A percentile compares a stretch with the other conserved stretches of the same genome.
Conservation (phyloP, 2,113 vertebrate species). For the Cromileptes altivelis region DNA sequence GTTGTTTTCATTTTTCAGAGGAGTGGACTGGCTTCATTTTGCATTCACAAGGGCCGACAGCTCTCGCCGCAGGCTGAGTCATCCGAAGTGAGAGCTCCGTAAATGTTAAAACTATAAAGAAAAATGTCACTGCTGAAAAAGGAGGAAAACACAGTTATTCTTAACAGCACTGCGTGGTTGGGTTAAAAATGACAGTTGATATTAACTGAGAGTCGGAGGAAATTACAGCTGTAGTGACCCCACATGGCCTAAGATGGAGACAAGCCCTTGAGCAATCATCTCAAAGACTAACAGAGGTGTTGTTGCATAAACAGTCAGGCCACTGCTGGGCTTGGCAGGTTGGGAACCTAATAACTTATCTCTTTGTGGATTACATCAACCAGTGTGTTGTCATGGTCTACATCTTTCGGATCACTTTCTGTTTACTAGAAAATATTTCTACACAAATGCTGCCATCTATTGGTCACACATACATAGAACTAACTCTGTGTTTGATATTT, state of each 20-base stretch:
- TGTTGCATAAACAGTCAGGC: not conserved
- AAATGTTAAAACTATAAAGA: slow-evolving; percentile 67
- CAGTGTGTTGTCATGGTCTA: not conserved
- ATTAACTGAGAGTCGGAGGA: not conserved
- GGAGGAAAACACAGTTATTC: not conserved
- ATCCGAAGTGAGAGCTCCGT: slow-evolving; percentile 44
- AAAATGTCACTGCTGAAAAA: slow-evolving; percentile 47
- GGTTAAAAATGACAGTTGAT: slow-evolving; percentile 12
- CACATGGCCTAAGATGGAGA: slow-evolving; percentile 1
- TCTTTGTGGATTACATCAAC: not conserved
- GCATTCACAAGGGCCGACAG: slow-evolving; percentile 23
- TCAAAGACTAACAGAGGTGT: not conserved
- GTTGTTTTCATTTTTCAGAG: slow-evolving; percentile 22
- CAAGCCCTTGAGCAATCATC: not conserved
- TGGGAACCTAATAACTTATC: not conserved
- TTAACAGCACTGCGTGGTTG: not conserved
- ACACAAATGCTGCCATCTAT: slow-evolving; percentile 74
- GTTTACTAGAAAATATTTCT: slow-evolving; percentile 15
- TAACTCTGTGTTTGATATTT: not conserved
- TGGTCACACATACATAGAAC: slow-evolving; percentile 37
- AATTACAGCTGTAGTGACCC: not conserved
- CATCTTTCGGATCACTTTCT: not conserved
- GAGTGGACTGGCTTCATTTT: slow-evolving; percentile 23
- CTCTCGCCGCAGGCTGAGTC: slow-evolving; percentile 43
- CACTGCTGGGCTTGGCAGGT: not conserved